phyloP scores from a whole-genome alignment of 2,797 vertebrate genomes.

The Phrynocephalus forsythii region DNA sequence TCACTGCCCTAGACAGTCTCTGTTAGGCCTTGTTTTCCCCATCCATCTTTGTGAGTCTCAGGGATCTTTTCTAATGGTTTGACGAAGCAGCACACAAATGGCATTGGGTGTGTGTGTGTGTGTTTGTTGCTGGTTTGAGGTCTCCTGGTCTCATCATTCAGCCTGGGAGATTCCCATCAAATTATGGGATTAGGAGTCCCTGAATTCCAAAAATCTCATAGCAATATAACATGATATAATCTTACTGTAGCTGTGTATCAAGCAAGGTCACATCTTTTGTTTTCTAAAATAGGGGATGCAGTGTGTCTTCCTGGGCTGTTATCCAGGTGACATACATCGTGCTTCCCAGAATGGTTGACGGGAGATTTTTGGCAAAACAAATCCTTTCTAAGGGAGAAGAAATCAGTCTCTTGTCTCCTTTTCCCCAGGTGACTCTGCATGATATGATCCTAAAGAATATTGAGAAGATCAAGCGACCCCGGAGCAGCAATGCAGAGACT shows the following conservation, averaged over 20 bases:
- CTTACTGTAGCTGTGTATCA: neutral
- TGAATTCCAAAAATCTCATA: too few relatives aligned
- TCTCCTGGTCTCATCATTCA: too few relatives aligned
- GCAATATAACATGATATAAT: neutral
- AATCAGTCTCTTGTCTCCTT: neutral
- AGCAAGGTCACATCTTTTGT: neutral
- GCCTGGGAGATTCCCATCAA: too few relatives aligned
- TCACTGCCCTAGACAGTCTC: too few relatives aligned
- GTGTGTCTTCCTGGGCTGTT: neutral
- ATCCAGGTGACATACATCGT: neutral
- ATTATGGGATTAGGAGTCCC: too few relatives aligned
- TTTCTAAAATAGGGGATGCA: neutral
- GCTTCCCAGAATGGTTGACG: neutral
- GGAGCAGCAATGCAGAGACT: slow-evolving; percentile 96
- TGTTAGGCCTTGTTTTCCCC: too few relatives aligned
- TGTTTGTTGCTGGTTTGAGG: too few relatives aligned
- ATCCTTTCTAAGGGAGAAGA: neutral
- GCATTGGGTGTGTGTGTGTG: neutral
- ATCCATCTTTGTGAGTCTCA: too few relatives aligned
- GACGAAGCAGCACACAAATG: too few relatives aligned
- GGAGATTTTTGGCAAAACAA: neutral
- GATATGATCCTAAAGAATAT: slow-evolving; percentile 99
- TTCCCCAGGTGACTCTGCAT: slow-evolving; percentile 92
- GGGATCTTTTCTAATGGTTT: too few relatives aligned
- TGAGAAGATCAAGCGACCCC: slow-evolving; percentile 99